Base-by-base conservation (phyloP, 2,888 invertebrate genomes). In the Tromatobia lineatoria region DNA sequence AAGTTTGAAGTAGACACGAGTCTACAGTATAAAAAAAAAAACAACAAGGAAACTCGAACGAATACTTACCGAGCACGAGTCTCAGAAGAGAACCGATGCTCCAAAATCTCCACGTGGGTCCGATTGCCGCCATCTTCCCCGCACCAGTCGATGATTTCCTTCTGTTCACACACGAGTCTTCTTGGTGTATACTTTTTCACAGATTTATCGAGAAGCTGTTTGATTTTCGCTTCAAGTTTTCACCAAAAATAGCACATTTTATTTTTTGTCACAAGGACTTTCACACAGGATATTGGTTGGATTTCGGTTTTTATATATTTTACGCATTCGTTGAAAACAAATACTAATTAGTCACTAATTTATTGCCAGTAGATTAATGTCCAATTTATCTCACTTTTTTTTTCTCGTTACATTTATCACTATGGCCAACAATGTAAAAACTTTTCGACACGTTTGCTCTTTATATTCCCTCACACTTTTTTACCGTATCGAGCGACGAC, bases 91-190 rank as follows among this genome's bases (percentile, higher is more conserved):
- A 87, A 64, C 59, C 75, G 57, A 82, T 79, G 82, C 75, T 86
- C 84, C 83, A 86, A 82, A 87, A 78, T 85, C 73, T 87, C 85
- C 86, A 82, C 79, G 77, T 75, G 70, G 70, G 47, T 13, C 66
- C 64, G 47, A 67, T 70, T 50, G 76, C 81, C 83, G 75, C 69
- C 82, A 82, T 84, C 78, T 67, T 23, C 23, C 64, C 15, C 25
- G 29, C 52, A 50, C 59, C 29, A 52, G n/a, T 18, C 18, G 25
- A 52, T 59, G 50, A 13, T 34, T 54, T 64, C 20, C 66, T 75
- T 59, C 23, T 54, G 18, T 11, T 45, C 59, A 74, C 57, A 70
- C 86, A 79, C 15, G 29, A 75, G 23, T 61, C 47, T n/a, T 74
- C 13, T 15, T 1, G 29, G 45, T 3, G 29, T 71, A 20, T 69